Percentiles rank a stretch among this genome's conserved stretches.
These are phyloP conservation scores for Sphaerophoria rueppellii DNA, from an alignment of 2,888 invertebrate genomes.

Conservation along the genomic window DNA sequence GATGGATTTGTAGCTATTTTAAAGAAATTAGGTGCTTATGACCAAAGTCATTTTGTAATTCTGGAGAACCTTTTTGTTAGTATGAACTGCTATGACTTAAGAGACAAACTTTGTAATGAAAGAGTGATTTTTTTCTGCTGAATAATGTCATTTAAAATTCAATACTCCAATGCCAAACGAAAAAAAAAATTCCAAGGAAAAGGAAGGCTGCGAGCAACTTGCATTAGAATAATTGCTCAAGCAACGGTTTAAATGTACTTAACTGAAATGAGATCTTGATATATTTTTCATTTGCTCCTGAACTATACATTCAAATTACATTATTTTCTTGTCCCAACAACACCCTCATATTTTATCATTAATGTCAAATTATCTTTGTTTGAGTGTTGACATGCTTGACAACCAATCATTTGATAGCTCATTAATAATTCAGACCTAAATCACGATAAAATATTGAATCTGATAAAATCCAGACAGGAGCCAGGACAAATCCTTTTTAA, in stretches of 20 bases:
- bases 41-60: background rate
- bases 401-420: slow-evolving; percentile 34
- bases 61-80: background rate
- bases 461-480: slow-evolving; percentile 11
- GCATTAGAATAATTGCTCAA: no score
- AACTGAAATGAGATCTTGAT: no score
- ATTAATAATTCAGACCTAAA: slow-evolving; percentile 32
- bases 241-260: background rate
- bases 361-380: slow-evolving; percentile 27
- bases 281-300: background rate
- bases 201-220: no score
- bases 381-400: slow-evolving; percentile 36
- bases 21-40: background rate
- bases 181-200: no score
- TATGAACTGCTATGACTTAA: background rate
- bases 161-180: no score
- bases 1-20: background rate
- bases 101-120: background rate
- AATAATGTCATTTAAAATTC: no score
- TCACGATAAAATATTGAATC: slow-evolving; percentile 47
- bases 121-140: background rate
- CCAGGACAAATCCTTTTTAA: background rate
- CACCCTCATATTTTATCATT: slow-evolving; percentile 12
- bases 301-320: no score
- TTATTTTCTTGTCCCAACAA: background rate